These are phyloP conservation scores for Oncorhynchus tshawytscha DNA, from an alignment of 2,113 vertebrate genomes.

Conservation along the genomic window DNA sequence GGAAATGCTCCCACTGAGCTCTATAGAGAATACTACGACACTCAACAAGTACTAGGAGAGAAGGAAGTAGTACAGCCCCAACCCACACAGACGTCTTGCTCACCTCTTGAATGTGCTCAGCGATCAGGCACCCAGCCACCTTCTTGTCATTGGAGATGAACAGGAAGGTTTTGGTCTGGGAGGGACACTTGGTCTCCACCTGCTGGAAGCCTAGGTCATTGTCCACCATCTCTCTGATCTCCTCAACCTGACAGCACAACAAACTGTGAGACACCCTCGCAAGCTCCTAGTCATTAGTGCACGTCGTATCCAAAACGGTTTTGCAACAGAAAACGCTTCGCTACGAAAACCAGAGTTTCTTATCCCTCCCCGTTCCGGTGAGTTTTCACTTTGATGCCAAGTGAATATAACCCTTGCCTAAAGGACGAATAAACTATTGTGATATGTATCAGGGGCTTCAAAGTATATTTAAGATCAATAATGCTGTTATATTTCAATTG, in stretches of 20 bases:
- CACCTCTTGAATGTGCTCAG: constrained; percentile 98
- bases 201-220: constrained; percentile 98
- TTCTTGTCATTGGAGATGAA: constrained; percentile 98
- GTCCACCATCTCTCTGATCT: constrained; percentile 99
- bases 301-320: no score
- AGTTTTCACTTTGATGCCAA: neutral
- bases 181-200: constrained; percentile 90
- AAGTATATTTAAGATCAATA: neutral
- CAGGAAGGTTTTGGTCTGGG: constrained; percentile 95
- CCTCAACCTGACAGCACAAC: constrained; percentile 82
- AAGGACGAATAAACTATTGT: no score
- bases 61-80: neutral
- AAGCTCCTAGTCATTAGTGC: no score
- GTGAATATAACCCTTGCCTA: neutral
- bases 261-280: no score
- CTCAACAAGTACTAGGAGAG: neutral
- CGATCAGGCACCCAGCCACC: constrained; percentile 94
- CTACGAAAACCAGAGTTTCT: no score
- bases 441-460: neutral
- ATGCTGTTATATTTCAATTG: neutral
- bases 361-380: no score
- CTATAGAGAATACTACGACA: neutral
- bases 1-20: neutral
- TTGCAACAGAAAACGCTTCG: no score
- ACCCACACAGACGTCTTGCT: constrained; percentile 40